Evolutionary conservation across 2,113 vertebrate species (phyloP), one percentile per base, ranked within the genome.

Genomic region (Sapayoa aenigma): DNA sequence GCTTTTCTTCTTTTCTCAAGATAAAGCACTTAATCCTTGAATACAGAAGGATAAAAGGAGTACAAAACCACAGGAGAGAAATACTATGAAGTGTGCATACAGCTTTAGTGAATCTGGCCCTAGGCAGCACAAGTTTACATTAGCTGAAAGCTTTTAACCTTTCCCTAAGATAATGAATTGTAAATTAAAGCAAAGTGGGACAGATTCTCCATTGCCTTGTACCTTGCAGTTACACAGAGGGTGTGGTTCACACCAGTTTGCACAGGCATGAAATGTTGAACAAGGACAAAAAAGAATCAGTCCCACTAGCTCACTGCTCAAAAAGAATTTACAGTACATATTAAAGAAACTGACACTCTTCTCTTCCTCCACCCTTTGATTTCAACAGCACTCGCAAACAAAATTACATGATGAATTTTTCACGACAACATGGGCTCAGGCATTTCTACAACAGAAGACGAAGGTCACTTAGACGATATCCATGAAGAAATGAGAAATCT

Each of bases 371-470:
- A 53, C 49, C 87, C 95, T 87, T 97, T 97, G 95, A 92, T 98
- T 96, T 97, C 89, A 90, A 97, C 98, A 99, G 99, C 98, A 99
- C 99, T 96, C 99, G 99, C 91, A 99, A 99, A 98, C 99, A 99
- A 98, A 99, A 99, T 99, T 99, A 99, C 98, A 99, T 99, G 99
- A 99, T 99, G 99, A 99, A 99, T 99, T 99, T 99, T 99, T 99
- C 99, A 98, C 98, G 99, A 96, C 99, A 99, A 98, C 99, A 98
- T 97, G 98, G 98, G 96, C 97, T 99, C 96, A 99, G 99, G 95
- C 99, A 99, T 98, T 99, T 99, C 98, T 99, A 99, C 98, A 99
- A 98, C 98, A 99, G 99, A 98, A 99, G 99, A 98, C 98, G 99
- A 98, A 98, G 99, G 98, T 99, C 99, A 95, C 98, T 99, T 98